These are phyloP conservation scores for Halisarca cf. caerulea DNA, from an alignment of 37 sponge, comb jelly and placozoan genomes.

Conservation along the genomic window DNA sequence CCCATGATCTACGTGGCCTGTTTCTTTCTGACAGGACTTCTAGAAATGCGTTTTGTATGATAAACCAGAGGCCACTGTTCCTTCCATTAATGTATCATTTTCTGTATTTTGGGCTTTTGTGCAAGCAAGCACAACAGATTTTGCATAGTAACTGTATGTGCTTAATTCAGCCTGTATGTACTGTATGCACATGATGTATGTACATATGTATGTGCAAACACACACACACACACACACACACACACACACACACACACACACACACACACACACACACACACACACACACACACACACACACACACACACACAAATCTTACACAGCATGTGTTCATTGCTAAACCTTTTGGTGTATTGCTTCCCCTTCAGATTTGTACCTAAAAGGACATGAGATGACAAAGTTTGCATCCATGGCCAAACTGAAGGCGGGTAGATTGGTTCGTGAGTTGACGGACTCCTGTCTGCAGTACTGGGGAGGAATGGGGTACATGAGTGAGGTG, in stretches of 20 bases:
- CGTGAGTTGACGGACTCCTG: slow-evolving; percentile 76
- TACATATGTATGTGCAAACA: too few relatives aligned
- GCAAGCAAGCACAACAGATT: too few relatives aligned
- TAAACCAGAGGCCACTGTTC: too few relatives aligned
- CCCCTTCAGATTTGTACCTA: slow-evolving; percentile 48
- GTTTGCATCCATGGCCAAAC: slow-evolving; percentile 96
- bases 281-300: background rate
- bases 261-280: slow-evolving; percentile 2
- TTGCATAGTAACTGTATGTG: too few relatives aligned
- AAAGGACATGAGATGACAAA: slow-evolving; percentile 84
- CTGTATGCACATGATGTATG: too few relatives aligned
- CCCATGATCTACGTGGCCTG: too few relatives aligned
- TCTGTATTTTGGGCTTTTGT: too few relatives aligned
- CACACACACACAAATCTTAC: background rate
- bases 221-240: too few relatives aligned
- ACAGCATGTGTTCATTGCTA: background rate
- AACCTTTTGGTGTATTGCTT: background rate
- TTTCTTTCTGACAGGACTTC: too few relatives aligned
- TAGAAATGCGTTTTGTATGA: too few relatives aligned
- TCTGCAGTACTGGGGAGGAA: slow-evolving; percentile 98
- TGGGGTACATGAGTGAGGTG: slow-evolving; percentile 95
- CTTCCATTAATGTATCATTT: too few relatives aligned
- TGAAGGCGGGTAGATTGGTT: slow-evolving; percentile 87
- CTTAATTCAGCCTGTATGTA: too few relatives aligned
- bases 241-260: background rate